Evolutionary conservation across 2,797 vertebrate species (phyloP).

Genomic region (Sebastes taczanowskii): DNA sequence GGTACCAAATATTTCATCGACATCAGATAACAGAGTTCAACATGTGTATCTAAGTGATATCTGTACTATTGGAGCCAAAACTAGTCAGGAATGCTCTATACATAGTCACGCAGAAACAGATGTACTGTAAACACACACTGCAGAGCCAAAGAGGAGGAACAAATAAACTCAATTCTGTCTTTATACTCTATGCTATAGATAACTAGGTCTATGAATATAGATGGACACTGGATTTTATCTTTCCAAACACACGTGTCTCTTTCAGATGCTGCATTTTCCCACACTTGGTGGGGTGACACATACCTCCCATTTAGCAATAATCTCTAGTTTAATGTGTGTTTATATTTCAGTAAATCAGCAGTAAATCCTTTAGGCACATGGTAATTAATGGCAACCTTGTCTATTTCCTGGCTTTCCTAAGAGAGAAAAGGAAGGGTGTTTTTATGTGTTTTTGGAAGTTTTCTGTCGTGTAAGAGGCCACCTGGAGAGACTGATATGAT

Average conservation of each 20-base stretch:
- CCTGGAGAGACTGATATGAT: conserved; percentile 16
- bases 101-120: conserved; percentile 9
- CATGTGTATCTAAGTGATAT: background rate
- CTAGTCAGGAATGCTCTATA: background rate
- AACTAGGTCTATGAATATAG: background rate
- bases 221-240: background rate
- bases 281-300: background rate
- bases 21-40: background rate
- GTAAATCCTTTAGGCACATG: conserved; percentile 4
- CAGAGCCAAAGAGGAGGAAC: background rate
- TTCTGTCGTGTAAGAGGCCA: conserved; percentile 5
- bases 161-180: background rate
- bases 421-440: background rate
- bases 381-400: conserved; percentile 5
- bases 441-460: background rate
- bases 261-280: background rate
- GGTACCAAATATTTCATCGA: conserved; percentile 1
- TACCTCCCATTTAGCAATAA: background rate
- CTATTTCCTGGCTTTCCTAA: background rate
- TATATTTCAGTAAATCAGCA: conserved; percentile 6
- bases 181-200: background rate
- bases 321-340: background rate
- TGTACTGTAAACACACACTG: background rate
- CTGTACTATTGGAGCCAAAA: background rate
- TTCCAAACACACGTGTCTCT: background rate